These are phyloP conservation scores for Tonatia bakeri DNA, from an alignment of 2,113 vertebrate genomes.

Conservation along the genomic window DNA sequence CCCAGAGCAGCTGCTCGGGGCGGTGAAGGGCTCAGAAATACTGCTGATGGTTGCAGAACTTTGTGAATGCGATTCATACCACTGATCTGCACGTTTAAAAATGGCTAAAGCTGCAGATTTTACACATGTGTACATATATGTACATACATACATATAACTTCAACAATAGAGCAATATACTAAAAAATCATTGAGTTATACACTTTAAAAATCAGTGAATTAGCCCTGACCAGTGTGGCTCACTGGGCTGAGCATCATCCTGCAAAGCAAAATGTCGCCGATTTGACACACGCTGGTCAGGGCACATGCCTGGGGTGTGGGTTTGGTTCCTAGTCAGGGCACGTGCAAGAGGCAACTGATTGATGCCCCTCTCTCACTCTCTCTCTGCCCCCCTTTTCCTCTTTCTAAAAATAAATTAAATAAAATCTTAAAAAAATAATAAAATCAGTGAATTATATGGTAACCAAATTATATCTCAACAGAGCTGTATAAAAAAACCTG, in stretches of 20 bases:
- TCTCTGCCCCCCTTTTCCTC: background rate
- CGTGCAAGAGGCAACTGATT: background rate
- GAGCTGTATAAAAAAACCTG: background rate
- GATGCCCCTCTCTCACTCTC: background rate
- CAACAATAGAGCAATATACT: too few species aligned
- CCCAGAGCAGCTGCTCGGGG: background rate
- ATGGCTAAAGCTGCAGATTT: too few species aligned
- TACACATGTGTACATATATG: too few species aligned
- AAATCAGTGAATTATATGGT: too few species aligned
- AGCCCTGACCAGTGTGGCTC: background rate
- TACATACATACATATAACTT: too few species aligned
- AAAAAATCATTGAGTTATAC: too few species aligned
- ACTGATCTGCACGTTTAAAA: background rate
- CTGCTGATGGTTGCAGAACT: background rate
- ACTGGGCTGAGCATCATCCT: background rate
- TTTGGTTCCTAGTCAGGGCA: background rate
- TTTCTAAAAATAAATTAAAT: background rate
- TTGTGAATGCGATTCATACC: background rate
- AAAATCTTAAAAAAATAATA: too few species aligned
- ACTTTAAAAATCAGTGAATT: too few species aligned
- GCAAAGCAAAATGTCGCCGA: rapidly evolving
- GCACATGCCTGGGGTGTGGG: background rate
- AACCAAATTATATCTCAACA: background rate
- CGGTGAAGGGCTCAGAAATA: background rate
- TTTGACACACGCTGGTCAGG: background rate